phyloP scores from a whole-genome alignment of 2,797 vertebrate species.

The Leucoraja ocellata region DNA sequence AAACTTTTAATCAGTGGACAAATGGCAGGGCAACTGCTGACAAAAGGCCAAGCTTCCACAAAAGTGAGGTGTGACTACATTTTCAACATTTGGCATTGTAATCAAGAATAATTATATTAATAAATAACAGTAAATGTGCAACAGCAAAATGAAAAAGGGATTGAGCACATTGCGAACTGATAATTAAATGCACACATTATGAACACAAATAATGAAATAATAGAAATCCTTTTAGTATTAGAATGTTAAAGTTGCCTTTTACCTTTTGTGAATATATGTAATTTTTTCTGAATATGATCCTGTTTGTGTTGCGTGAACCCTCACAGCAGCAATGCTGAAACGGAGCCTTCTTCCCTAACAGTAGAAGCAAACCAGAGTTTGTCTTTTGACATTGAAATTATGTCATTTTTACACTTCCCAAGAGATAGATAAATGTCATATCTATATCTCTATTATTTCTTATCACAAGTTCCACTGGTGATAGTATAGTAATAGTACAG shows the following conservation, averaged over 20 bases:
- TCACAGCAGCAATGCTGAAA: background rate
- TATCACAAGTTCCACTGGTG: too few relatives aligned
- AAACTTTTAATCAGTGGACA: slow-evolving; percentile 45
- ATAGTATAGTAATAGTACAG: too few relatives aligned
- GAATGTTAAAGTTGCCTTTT: background rate
- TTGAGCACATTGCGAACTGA: background rate
- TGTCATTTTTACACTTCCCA: background rate
- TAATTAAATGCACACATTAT: background rate
- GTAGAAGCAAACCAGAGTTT: background rate
- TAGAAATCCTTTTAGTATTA: background rate
- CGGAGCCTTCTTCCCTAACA: background rate
- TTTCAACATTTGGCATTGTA: background rate
- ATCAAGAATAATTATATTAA: background rate
- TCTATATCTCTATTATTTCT: too few relatives aligned
- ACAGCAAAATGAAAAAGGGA: background rate
- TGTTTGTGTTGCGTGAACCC: background rate
- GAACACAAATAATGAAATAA: background rate
- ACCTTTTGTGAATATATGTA: background rate
- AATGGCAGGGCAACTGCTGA: slow-evolving; percentile 43
- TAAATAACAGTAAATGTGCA: background rate
- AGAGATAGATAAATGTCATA: background rate
- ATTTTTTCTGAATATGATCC: background rate
- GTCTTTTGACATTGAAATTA: background rate
- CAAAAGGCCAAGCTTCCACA: slow-evolving; percentile 38
- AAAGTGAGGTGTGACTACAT: slow-evolving; percentile 41